These are phyloP conservation scores for Tipula unca DNA, from an alignment of 2,888 invertebrate species.

Conservation along the genomic window DNA sequence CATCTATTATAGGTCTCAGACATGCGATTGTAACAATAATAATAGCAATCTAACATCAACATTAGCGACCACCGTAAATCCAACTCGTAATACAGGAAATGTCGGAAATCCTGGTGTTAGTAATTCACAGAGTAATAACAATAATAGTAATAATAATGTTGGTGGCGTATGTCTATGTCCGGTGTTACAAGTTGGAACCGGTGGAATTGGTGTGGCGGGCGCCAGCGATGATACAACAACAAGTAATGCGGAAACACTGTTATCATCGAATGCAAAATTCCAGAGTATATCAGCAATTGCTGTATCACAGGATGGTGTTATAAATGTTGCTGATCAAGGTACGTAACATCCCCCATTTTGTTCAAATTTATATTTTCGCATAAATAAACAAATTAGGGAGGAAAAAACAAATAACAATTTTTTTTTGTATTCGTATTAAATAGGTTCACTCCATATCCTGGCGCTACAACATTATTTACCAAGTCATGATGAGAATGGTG, in stretches of 20 bases:
- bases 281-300: slow-evolving; percentile 82
- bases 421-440: not conserved
- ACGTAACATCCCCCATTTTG: slow-evolving; percentile 30
- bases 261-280: slow-evolving; percentile 86
- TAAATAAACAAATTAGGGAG: not conserved
- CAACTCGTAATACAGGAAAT: slow-evolving; percentile 31
- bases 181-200: slow-evolving; percentile 24
- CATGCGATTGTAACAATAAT: slow-evolving; percentile 37
- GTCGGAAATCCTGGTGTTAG: slow-evolving; percentile 31
- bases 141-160: slow-evolving; percentile 24
- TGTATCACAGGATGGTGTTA: slow-evolving; percentile 90
- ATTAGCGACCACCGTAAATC: slow-evolving; percentile 31
- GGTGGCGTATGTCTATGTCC: slow-evolving; percentile 31
- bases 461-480: slow-evolving; percentile 82
- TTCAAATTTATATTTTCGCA: not conserved
- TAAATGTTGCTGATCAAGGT: slow-evolving; percentile 93
- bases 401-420: not conserved
- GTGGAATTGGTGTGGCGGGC: slow-evolving; percentile 25
- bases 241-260: slow-evolving; percentile 72
- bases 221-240: slow-evolving; percentile 39
- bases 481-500: slow-evolving; percentile 77
- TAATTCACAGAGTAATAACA: slow-evolving; percentile 29
- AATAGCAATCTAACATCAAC: slow-evolving; percentile 32
- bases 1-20: slow-evolving; percentile 36
- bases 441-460: slow-evolving; percentile 70